A percentile compares a stretch with the other conserved stretches of the same genome.
Conservation (phyloP, 2,113 vertebrate species). For the Marmota flaviventris region DNA sequence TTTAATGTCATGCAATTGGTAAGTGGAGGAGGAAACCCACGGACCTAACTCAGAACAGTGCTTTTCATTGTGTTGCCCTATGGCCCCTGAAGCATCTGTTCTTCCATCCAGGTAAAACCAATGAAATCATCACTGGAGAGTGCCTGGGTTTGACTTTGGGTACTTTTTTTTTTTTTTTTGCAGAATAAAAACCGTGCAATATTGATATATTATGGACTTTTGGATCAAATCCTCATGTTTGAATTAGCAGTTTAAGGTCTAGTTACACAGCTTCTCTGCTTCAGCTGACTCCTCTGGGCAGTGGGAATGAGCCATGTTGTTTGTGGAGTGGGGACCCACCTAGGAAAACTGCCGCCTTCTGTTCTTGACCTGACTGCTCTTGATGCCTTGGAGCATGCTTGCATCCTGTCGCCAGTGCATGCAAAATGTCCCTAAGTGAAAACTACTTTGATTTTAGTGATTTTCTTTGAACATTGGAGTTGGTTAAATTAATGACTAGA, state of each 20-base stretch:
- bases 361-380: neutral
- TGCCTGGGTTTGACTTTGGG: neutral
- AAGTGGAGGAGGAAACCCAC: neutral
- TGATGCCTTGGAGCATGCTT: neutral
- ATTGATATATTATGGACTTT: neutral
- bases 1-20: neutral
- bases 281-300: neutral
- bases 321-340: neutral
- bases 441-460: neutral
- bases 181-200: neutral
- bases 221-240: neutral
- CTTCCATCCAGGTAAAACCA: neutral
- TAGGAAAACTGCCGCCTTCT: neutral
- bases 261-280: neutral
- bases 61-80: neutral
- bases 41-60: neutral
- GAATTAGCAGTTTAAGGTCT: neutral
- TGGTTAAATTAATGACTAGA: slow-evolving; percentile 1
- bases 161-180: neutral
- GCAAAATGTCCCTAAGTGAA: neutral
- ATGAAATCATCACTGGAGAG: neutral
- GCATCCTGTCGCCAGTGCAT: neutral
- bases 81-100: neutral
- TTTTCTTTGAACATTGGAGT: neutral
- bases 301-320: no score